phyloP scores from a whole-genome alignment of 2,113 vertebrate genomes.

The Festucalex cinctus region DNA sequence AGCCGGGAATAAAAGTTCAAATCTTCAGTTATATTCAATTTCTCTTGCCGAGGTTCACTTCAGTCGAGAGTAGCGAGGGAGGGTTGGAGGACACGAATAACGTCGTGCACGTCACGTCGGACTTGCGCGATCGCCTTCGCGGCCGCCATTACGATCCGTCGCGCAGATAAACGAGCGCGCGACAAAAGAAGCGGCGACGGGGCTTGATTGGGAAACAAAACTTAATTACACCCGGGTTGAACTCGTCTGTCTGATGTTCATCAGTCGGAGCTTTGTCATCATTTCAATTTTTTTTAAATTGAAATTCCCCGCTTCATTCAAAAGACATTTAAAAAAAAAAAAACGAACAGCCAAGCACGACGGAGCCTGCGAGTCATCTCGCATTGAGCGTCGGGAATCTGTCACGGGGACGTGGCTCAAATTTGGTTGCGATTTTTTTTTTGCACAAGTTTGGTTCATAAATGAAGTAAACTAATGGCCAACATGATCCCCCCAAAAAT shows the following conservation, averaged over 20 bases:
- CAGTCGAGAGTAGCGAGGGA: slow-evolving; percentile 21
- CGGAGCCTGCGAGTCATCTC: neutral
- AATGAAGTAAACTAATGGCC: neutral
- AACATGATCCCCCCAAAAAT: neutral
- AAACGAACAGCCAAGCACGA: too few relatives aligned
- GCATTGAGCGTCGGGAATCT: neutral
- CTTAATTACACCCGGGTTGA: slow-evolving; percentile 27
- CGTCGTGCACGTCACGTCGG: slow-evolving; percentile 7
- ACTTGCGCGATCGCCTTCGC: slow-evolving; percentile 47
- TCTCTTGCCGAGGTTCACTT: slow-evolving; percentile 2
- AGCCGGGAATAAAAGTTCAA: neutral
- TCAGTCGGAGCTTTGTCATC: slow-evolving; percentile 7
- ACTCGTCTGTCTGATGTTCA: slow-evolving; percentile 16
- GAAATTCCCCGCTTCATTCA: neutral
- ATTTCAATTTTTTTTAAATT: neutral
- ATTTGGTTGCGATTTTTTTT: neutral
- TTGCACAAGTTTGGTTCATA: neutral
- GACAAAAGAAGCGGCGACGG: slow-evolving; percentile 23
- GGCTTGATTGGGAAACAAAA: slow-evolving; percentile 12
- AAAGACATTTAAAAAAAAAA: neutral
- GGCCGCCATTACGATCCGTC: slow-evolving; percentile 11
- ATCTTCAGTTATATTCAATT: neutral
- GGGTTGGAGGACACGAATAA: slow-evolving; percentile 33
- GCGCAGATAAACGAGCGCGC: slow-evolving; percentile 3
- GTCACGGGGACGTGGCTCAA: neutral